A percentile compares a stretch with the other conserved stretches of the same genome.
Evolutionary conservation across 1,140 invertebrate genomes (phyloP).

Genomic region (Chelonus insularis): DNA sequence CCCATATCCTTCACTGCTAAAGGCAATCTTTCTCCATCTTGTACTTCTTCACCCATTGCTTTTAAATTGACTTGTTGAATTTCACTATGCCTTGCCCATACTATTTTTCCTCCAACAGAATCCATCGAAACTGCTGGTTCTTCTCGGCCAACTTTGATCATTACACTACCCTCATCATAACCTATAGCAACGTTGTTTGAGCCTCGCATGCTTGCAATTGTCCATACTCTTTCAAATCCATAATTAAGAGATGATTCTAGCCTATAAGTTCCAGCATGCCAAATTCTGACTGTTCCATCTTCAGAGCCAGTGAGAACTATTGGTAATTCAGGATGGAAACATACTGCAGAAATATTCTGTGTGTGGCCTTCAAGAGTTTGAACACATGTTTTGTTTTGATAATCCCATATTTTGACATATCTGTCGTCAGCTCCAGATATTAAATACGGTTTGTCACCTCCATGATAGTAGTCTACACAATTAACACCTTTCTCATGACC

Average conservation of each 20-base stretch:
- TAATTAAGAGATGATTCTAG: conserved; percentile 97
- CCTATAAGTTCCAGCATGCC: conserved; percentile 97
- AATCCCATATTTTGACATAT: conserved; percentile 99
- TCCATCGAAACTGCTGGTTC: conserved; percentile 99
- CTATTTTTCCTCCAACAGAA: conserved; percentile 94
- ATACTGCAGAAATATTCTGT: conserved; percentile 91
- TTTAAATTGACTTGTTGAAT: conserved; percentile 97
- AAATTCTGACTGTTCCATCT: conserved; percentile 91
- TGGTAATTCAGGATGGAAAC: conserved; percentile 97
- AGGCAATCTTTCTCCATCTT: conserved; percentile 71
- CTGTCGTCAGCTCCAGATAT: conserved; percentile 99
- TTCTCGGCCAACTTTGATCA: conserved; percentile 96
- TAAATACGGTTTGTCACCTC: conserved; percentile 99
- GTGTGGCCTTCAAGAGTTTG: conserved; percentile 97
- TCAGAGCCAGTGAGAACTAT: conserved; percentile 97
- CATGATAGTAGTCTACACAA: conserved; percentile 98
- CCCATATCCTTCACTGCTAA: conserved; percentile 98
- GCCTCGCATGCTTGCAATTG: conserved; percentile 91
- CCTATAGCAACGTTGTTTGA: conserved; percentile 97
- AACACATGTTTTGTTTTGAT: conserved; percentile 99
- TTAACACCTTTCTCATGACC: conserved; percentile 99
- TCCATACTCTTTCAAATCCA: conserved; percentile 97
- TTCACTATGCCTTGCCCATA: conserved; percentile 98
- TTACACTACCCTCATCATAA: conserved; percentile 98
- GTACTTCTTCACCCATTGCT: conserved; percentile 71